These are phyloP conservation scores for Odontocerum albicorne DNA, from an alignment of 2,888 invertebrate genomes.

Conservation along the genomic window DNA sequence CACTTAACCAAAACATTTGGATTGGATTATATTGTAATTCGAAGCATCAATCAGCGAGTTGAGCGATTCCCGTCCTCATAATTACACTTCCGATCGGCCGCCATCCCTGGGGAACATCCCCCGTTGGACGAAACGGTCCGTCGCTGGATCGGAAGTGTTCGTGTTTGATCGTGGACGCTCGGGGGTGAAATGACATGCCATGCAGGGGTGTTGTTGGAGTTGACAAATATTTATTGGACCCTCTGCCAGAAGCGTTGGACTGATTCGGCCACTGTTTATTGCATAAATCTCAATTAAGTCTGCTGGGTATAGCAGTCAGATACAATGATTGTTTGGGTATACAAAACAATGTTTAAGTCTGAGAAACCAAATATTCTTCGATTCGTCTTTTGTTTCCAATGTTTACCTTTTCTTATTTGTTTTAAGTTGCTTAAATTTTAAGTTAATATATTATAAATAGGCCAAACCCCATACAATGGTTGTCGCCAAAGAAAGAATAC, in stretches of 20 bases:
- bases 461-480: too few species aligned
- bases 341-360: too few species aligned
- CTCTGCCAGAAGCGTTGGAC: constrained; percentile 27
- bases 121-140: constrained; percentile 6
- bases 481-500: too few species aligned
- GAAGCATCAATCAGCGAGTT: constrained; percentile 19
- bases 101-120: not conserved
- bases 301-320: too few species aligned
- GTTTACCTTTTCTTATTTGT: too few species aligned
- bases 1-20: too few species aligned
- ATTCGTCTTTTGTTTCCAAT: too few species aligned
- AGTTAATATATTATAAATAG: too few species aligned
- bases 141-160: constrained; percentile 9
- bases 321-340: too few species aligned
- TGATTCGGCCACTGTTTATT: constrained; percentile 20
- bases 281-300: constrained; percentile 34
- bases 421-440: too few species aligned
- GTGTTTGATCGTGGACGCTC: not conserved
- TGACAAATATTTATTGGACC: constrained; percentile 32
- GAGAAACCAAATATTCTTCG: too few species aligned
- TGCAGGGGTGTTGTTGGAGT: constrained; percentile 1
- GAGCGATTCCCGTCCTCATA: constrained; percentile 14
- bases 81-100: constrained; percentile 21
- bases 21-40: constrained; percentile 14
- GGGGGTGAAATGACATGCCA: not conserved